These are phyloP conservation scores for Myripristis jacobus DNA, from an alignment of 2,797 vertebrate genomes.

Conservation along the genomic window DNA sequence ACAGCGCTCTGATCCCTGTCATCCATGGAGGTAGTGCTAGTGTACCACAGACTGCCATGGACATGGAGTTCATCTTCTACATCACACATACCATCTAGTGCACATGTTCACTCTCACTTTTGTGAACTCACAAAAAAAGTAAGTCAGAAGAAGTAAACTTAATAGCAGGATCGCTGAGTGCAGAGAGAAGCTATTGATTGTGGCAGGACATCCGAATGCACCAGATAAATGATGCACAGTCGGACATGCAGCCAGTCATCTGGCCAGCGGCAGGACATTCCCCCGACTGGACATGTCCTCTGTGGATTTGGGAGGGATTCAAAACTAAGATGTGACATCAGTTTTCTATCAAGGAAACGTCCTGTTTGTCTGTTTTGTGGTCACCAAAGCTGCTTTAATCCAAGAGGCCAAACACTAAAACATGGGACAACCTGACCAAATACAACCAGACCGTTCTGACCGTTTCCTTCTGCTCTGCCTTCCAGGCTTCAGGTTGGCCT, in stretches of 20 bases:
- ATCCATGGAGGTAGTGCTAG: slow-evolving; percentile 89
- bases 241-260: slow-evolving; percentile 13
- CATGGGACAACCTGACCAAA: slow-evolving; percentile 58
- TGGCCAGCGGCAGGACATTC: background rate
- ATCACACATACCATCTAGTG: slow-evolving; percentile 86
- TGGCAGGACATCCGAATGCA: background rate
- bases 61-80: slow-evolving; percentile 94
- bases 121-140: slow-evolving; percentile 4
- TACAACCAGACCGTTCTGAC: slow-evolving; percentile 32
- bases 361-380: slow-evolving; percentile 23
- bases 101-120: background rate
- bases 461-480: slow-evolving; percentile 66
- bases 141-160: background rate
- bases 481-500: slow-evolving; percentile 46
- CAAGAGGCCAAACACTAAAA: slow-evolving; percentile 74
- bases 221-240: background rate
- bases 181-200: slow-evolving; percentile 8
- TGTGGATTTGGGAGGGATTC: slow-evolving; percentile 2
- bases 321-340: background rate
- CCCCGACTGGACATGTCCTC: background rate
- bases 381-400: slow-evolving; percentile 77
- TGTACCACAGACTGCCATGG: slow-evolving; percentile 86
- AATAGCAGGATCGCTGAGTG: slow-evolving; percentile 6
- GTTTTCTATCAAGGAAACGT: slow-evolving; percentile 5
- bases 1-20: slow-evolving; percentile 92